Percentiles rank a stretch among this genome's conserved stretches.
Conservation (phyloP, 1,140 invertebrate species). For the Megalonaias nervosa region DNA sequence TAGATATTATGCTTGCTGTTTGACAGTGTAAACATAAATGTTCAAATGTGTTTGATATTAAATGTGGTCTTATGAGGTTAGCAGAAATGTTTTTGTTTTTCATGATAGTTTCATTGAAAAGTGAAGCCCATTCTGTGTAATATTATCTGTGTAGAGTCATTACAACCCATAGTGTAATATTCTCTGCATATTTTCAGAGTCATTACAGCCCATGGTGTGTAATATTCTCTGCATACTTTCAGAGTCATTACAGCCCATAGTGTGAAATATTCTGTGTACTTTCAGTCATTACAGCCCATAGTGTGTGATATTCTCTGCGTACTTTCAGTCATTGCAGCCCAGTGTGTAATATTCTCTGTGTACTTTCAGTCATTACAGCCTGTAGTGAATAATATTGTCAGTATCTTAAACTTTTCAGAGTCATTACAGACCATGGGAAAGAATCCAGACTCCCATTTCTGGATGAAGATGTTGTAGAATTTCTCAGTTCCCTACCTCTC, state of each 20-base stretch:
- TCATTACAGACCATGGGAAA: constrained; percentile 74
- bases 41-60: too few species aligned
- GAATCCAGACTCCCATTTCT: constrained; percentile 89
- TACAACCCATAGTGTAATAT: too few species aligned
- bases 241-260: background rate
- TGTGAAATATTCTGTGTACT: background rate
- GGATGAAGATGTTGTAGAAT: constrained; percentile 90
- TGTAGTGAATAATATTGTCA: background rate
- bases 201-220: too few species aligned
- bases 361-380: background rate
- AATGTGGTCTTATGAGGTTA: too few species aligned
- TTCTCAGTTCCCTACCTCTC: constrained; percentile 80
- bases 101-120: too few species aligned
- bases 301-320: background rate
- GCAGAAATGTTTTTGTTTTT: too few species aligned
- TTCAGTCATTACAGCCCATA: background rate
- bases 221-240: background rate
- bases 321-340: background rate
- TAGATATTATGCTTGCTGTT: too few species aligned
- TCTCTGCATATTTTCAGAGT: background rate
- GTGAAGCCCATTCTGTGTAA: too few species aligned
- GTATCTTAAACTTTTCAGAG: constrained; percentile 50
- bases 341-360: background rate
- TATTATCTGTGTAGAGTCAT: too few species aligned
- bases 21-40: too few species aligned